Base-by-base conservation (phyloP, 1,140 invertebrate genomes). In the Dendroctonus ponderosae region DNA sequence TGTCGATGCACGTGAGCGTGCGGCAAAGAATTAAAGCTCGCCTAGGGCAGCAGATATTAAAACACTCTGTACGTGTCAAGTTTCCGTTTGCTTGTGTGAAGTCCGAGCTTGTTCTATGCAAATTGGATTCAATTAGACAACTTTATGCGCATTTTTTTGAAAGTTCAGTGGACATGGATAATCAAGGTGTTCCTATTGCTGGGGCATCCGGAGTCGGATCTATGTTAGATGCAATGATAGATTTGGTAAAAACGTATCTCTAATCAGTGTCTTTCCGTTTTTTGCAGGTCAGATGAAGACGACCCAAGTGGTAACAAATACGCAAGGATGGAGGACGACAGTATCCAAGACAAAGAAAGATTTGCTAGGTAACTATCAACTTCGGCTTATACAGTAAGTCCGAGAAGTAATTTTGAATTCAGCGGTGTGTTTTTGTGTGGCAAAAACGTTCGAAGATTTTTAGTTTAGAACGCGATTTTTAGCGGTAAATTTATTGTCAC, bases 271-370 rank as follows among this genome's bases (percentile, higher is more conserved):
- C 26, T 26, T 26, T 26, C n/a, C n/a, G 26, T 26, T 65, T 37
- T 7, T 74, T 74, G 44, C 78, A 91, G 89, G 83, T 91, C 89
- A 79, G 89, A 91, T 87, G 90, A 92, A 83, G 90, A 91, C 83
- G 89, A 91, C 82, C 87, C 87, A 76, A 90, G 86, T 81, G 86
- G 86, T 69, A 86, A 84, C 75, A 92, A 92, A 85, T 91, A 89
- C 79, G 84, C 86, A 75, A 88, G 89, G 84, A 90, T 93, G 87
- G 94, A 97, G 79, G 93, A 95, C 80, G 92, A 95, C 74, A 92
- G 87, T 80, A 89, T 92, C 81, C 92, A 94, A 85, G 94, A 97
- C 80, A 96, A 96, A 82, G 94, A 97, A 79, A 87, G 93, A 74
- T 97, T 94, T 86, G 94, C 94, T 70, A 93, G 91, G 92, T 94